phyloP scores from a whole-genome alignment of 2,888 invertebrate species.

The Lasioglossum malachurum region DNA sequence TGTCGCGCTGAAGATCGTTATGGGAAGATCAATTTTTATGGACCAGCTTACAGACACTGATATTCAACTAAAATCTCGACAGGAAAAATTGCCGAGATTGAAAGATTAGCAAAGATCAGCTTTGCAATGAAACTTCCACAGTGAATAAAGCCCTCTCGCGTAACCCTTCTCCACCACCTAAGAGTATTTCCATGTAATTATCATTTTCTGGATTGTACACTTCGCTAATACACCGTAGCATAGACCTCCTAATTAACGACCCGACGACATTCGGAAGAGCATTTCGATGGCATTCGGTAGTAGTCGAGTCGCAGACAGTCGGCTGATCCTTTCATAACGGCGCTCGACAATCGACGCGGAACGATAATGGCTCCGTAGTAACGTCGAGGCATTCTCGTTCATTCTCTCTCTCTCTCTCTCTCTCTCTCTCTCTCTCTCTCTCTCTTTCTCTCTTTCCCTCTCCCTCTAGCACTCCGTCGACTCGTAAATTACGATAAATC shows the following conservation, averaged over 20 bases:
- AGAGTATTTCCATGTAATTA: slow-evolving; percentile 4
- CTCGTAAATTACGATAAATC: slow-evolving; percentile 40
- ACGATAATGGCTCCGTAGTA: slow-evolving; percentile 10
- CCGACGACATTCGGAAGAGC: neutral
- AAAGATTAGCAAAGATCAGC: neutral
- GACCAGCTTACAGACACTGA: neutral
- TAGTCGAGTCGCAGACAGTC: slow-evolving; percentile 12
- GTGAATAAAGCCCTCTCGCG: neutral
- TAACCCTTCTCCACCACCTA: neutral
- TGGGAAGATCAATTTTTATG: neutral
- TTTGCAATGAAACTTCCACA: neutral
- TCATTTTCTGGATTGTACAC: neutral
- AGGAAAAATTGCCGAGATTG: neutral
- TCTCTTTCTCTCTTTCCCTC: neutral
- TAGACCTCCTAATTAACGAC: neutral
- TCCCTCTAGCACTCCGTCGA: neutral
- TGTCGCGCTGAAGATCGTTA: no score
- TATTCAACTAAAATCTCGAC: neutral
- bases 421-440: neutral
- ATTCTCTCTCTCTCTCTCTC: neutral
- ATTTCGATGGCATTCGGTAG: neutral
- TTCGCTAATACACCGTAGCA: neutral
- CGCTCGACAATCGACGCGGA: slow-evolving; percentile 19
- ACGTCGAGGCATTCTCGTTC: neutral
- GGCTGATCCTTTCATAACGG: slow-evolving; percentile 21